Percentiles rank a stretch among this genome's conserved stretches.
These are phyloP conservation scores for Lepidocyrtoides sp. DNA, from an alignment of 2,888 invertebrate genomes.

Conservation along the genomic window DNA sequence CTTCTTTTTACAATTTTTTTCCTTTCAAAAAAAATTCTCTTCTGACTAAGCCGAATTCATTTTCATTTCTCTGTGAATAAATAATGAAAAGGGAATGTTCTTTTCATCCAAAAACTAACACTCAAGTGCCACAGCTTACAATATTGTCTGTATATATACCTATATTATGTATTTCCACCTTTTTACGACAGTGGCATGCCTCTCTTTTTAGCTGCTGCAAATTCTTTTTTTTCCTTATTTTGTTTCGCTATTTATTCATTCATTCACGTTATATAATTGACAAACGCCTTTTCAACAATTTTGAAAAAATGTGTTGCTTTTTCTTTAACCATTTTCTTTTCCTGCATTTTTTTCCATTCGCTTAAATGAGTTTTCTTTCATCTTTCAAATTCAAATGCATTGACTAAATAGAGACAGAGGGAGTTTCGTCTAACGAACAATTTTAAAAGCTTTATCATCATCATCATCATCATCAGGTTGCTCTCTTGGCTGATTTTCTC, in stretches of 20 bases:
- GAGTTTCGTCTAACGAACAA: no score
- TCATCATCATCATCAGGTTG: no score
- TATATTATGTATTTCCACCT: no score
- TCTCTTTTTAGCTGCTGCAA: no score
- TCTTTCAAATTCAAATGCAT: no score
- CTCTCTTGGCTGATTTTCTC: no score
- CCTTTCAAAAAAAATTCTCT: neutral
- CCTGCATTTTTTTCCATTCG: slow-evolving; percentile 43
- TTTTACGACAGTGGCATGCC: no score
- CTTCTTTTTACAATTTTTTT: neutral
- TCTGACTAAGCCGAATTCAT: neutral
- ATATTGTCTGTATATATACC: no score
- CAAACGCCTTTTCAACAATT: neutral
- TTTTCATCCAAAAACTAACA: neutral
- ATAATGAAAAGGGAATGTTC: neutral
- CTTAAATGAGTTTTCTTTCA: slow-evolving; percentile 7
- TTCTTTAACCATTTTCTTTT: neutral
- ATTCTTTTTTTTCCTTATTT: no score
- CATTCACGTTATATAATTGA: slow-evolving; percentile 32
- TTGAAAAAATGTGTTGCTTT: neutral
- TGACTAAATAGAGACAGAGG: no score
- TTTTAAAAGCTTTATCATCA: no score
- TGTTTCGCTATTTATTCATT: no score
- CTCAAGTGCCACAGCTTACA: neutral
- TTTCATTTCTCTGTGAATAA: neutral